Conservation (phyloP, 2,797 vertebrate species). For the Sebastes kiyomatsui region DNA sequence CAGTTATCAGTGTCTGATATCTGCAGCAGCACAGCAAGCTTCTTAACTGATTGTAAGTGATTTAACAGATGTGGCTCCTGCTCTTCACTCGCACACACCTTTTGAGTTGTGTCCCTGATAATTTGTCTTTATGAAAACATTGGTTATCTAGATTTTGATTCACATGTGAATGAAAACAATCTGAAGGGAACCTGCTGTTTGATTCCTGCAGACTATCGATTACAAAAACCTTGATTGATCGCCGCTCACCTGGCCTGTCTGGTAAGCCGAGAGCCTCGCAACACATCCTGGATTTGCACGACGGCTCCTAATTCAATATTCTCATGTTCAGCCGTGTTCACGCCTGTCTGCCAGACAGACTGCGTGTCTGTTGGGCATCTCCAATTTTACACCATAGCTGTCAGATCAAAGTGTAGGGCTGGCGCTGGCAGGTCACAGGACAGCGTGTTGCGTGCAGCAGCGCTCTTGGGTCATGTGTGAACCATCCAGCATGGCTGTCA, state of each 20-base stretch:
- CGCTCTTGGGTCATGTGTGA: slow-evolving; percentile 62
- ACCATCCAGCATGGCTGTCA: slow-evolving; percentile 69
- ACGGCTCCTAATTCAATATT: slow-evolving; percentile 80
- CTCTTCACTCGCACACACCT: slow-evolving; percentile 4
- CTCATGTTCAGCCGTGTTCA: slow-evolving; percentile 44
- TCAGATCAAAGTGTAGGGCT: slow-evolving; percentile 74
- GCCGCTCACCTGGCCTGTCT: slow-evolving; percentile 35
- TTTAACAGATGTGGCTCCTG: slow-evolving; percentile 71
- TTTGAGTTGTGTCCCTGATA: background rate
- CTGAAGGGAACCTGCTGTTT: background rate
- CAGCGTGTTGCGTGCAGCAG: slow-evolving; percentile 48
- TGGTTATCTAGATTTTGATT: background rate
- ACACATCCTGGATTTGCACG: slow-evolving; percentile 29
- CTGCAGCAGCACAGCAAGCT: slow-evolving; percentile 49
- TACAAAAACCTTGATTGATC: slow-evolving; percentile 33
- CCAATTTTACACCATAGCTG: slow-evolving; percentile 59
- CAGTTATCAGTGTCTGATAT: slow-evolving; percentile 62
- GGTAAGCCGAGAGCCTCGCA: slow-evolving; percentile 45
- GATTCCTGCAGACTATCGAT: slow-evolving; percentile 16
- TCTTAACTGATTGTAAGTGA: slow-evolving; percentile 81
- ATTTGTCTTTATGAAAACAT: background rate
- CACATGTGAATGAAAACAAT: background rate
- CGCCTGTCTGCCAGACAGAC: slow-evolving; percentile 53
- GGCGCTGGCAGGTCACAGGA: slow-evolving; percentile 47
- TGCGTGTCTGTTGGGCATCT: slow-evolving; percentile 53